These are phyloP conservation scores for Cacatua alba DNA, from an alignment of 2,113 vertebrate species.

Conservation along the genomic window DNA sequence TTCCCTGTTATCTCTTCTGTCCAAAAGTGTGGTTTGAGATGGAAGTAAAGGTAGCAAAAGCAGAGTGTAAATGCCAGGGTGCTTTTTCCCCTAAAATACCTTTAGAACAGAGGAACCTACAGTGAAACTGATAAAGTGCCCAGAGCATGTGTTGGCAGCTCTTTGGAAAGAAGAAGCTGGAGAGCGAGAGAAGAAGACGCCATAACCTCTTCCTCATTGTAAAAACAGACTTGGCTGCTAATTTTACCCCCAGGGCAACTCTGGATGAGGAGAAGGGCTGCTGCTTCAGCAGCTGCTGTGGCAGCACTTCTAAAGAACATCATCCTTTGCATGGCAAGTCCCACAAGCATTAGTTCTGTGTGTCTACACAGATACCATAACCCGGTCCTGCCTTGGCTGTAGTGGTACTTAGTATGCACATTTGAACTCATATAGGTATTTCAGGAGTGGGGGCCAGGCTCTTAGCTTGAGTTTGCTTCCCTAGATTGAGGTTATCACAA, in stretches of 20 bases:
- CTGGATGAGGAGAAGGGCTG: background rate
- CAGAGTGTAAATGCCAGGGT: background rate
- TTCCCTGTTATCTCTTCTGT: background rate
- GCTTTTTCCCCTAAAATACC: background rate
- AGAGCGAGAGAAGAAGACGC: background rate
- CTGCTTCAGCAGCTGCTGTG: background rate
- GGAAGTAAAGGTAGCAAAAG: background rate
- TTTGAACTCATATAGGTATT: background rate
- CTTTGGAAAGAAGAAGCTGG: background rate
- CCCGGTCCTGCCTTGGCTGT: background rate
- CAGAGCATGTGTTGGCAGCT: background rate
- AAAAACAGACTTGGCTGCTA: background rate
- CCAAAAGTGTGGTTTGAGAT: background rate
- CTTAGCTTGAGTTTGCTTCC: background rate
- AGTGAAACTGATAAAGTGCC: background rate
- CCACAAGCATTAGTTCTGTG: background rate
- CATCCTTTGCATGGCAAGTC: background rate
- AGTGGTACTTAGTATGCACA: background rate
- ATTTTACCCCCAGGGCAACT: background rate
- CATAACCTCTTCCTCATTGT: background rate
- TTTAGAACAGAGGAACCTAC: background rate
- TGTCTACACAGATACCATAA: background rate
- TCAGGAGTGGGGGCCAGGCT: background rate
- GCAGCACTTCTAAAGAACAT: background rate
- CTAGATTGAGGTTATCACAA: background rate